phyloP scores from a whole-genome alignment of 2,113 vertebrate species.

The Oncorhynchus nerka region DNA sequence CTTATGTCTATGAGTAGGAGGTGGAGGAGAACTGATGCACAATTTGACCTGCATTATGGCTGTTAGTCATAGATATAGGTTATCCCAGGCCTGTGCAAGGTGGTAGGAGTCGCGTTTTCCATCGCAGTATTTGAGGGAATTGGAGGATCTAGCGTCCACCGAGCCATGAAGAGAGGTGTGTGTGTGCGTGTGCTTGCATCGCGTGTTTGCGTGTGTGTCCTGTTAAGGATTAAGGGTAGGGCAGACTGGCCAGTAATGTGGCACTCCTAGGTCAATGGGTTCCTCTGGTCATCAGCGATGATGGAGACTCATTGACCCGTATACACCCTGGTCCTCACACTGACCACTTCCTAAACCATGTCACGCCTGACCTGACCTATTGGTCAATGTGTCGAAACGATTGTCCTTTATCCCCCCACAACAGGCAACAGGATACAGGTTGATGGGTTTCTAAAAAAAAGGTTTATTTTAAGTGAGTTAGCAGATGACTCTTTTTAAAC shows the following conservation, averaged over 20 bases:
- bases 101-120: no score
- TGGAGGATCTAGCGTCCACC: no score
- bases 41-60: background rate
- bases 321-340: background rate
- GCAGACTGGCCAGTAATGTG: background rate
- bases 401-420: background rate
- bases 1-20: background rate
- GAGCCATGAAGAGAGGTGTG: no score
- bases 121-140: no score
- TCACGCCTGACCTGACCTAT: background rate
- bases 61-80: background rate
- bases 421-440: background rate
- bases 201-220: background rate
- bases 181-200: background rate
- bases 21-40: background rate
- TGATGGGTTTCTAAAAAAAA: background rate
- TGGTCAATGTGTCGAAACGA: background rate
- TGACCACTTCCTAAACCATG: background rate
- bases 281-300: background rate
- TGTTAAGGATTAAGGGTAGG: background rate
- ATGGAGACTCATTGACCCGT: background rate
- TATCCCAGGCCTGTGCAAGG: no score
- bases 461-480: background rate
- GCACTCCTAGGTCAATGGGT: background rate
- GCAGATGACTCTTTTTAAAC: background rate